These are phyloP conservation scores for Diarsia rubi DNA, from an alignment of 2,888 invertebrate genomes.

Conservation along the genomic window DNA sequence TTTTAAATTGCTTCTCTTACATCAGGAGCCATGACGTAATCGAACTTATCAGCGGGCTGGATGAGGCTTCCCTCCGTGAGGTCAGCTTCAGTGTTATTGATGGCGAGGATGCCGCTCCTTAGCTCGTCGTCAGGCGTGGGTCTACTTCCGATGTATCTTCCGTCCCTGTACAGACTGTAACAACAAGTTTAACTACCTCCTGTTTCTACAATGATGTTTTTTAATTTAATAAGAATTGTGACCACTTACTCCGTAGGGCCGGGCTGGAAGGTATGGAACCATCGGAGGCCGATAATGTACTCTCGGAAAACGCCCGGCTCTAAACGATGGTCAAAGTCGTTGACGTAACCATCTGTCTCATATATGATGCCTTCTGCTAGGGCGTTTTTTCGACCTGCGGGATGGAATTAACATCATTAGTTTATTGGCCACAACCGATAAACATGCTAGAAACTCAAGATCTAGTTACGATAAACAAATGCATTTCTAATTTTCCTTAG, in stretches of 20 bases:
- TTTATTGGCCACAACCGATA: background rate
- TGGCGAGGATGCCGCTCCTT: conserved; percentile 70
- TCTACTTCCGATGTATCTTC: conserved; percentile 67
- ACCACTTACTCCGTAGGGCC: conserved; percentile 70
- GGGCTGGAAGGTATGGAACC: conserved; percentile 83
- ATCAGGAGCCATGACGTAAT: conserved; percentile 73
- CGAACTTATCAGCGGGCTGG: conserved; percentile 72
- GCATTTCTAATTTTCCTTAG: background rate
- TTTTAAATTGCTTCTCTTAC: conserved; percentile 59
- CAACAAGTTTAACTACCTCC: background rate
- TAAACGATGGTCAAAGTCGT: conserved; percentile 91
- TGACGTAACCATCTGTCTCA: conserved; percentile 83
- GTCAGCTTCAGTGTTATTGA: conserved; percentile 75
- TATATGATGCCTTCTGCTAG: conserved; percentile 70
- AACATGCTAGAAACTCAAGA: background rate
- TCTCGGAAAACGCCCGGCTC: conserved; percentile 91
- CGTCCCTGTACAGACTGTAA: conserved; percentile 71
- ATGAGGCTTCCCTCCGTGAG: conserved; percentile 73
- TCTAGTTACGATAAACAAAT: background rate
- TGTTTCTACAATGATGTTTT: background rate
- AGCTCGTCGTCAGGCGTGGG: conserved; percentile 68
- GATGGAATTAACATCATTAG: background rate
- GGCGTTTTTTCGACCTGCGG: conserved; percentile 67
- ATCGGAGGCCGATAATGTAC: conserved; percentile 91
- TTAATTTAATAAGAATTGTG: background rate